Evolutionary conservation across 2,113 vertebrate species (phyloP), one percentile per base, ranked within the genome.

Genomic region (Scolopax mira): DNA sequence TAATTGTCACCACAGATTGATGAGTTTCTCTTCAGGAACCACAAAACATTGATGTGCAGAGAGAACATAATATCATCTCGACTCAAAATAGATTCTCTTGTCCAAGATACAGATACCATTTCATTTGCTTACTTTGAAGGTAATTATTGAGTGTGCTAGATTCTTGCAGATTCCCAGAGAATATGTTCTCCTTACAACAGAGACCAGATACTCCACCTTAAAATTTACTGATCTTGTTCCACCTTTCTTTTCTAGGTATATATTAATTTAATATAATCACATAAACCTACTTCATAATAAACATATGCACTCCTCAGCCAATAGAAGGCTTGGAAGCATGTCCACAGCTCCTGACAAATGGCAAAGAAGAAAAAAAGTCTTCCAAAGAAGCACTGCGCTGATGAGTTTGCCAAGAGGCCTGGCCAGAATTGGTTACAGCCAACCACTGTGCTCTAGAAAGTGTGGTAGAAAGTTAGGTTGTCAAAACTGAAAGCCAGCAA

Each of bases 1-100:
- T 95, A 97, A 96, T 85, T 81, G 79, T 84, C 51, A 39, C 52
- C 30, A 30, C 84, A 96, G 94, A 97, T n/a, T 92, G 95, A 96
- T 87, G 90, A 94, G 75, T 79, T 97, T 96, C 88, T 79, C 10
- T 77, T 96, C 81, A 85, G 89, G 62, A 93, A 58, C 44, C 82
- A 89, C 0, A 7, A 93, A 92, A 51, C 60, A 80, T 41, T 6
- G 1, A 41, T 49, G 48, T 82, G 69, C 49, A 33, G 30, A 78
- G 67, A 88, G 65, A 73, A 72, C 3, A 6, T 67, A 66, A 87
- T 72, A 75, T 41, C 35, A 64, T 52, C 35, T 18, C 42, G 16
- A 37, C 69, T 90, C 41, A 86, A 83, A 90, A 84, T 37, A 86
- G 28, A 88, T 65, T 90, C 4, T 67, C n/a, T 49, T 67, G 25